Base-by-base conservation (phyloP, 2,797 vertebrate genomes). In the Sebastes vulpes region DNA sequence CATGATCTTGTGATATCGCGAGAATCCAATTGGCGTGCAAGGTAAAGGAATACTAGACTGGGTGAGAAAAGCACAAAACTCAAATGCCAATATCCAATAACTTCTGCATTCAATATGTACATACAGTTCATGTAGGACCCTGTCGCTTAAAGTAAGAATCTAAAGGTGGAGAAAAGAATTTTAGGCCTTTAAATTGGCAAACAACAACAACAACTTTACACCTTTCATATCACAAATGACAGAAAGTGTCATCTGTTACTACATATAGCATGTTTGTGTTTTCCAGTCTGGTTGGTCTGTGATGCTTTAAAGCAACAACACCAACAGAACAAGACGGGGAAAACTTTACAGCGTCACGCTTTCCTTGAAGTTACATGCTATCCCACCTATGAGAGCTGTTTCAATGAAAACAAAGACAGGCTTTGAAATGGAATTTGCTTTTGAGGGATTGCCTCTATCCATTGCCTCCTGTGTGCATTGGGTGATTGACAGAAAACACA, bases 401-500 rank as follows among this genome's bases (percentile, higher is more conserved):
- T 72, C 72, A 89, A 79, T 81, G 70, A 81, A 83, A 81, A 54
- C n/a, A 35, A 35, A 61, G 75, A 63, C 78, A 79, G 31, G 63
- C 14, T 72, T 60, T 48, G 52, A 58, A 46, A 82, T 60, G 48
- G 28, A 32, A 63, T 75, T 29, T 57, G 60, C 70, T 72, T 64
- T 18, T 53, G 63, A 73, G 32, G 21, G 56, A 72, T 67, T 76
- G 67, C 42, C 72, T 58, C 54, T 26, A 31, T 60, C 57, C 61
- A 25, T 73, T 83, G 69, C 29, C 23, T 61, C 68, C 35, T 48
- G 48, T 77, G 65, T 63, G 69, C 46, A n/a, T 11, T 10, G 18
- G 16, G n/a, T 76, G 78, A 85, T 48, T 77, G 81, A 76, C 84
- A 81, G 82, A 60, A 76, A 69, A 84, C 73, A 78, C 58, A 38